Base-by-base conservation (phyloP, 1,140 invertebrate species). In the Zaprionus ornatus region DNA sequence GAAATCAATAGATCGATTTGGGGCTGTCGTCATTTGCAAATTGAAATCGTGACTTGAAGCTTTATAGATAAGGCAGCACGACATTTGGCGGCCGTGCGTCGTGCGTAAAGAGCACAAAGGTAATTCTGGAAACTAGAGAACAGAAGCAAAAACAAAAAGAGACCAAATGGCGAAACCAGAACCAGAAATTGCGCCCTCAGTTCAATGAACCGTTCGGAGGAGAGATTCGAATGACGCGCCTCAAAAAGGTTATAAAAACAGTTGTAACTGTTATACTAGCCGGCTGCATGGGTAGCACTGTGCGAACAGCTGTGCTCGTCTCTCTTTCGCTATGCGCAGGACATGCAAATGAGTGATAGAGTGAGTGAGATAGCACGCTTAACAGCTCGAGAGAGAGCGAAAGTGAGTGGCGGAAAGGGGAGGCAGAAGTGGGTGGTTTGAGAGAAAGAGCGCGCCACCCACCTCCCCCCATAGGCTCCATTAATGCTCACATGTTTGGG, bases 1-100 rank as follows among this genome's bases (percentile, higher is more conserved):
- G 85, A 82, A 90, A 90, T 90, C 85, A 85, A 90, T 90, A 88
- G 85, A 81, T 88, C 85, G 85, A 88, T 85, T 81, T 72, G 71
- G 74, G 77, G 64, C 85, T 60, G 80, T 66, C 77, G 74, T 66
- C 69, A 71, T 72, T 88, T 79, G 78, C 85, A 90, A 90, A 90
- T 90, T 90, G 82, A 81, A 90, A 90, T 90, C 85, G 85, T 90
- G 85, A 90, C 85, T 90, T 82, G 85, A 68, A 45, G 85, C 85
- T 90, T 77, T 77, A 32, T 32, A 90, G 85, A 90, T 90, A 90
- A 90, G 85, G 54, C 52, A 42, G 35, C 55, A 50, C 55, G 45
- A 45, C 45, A 50, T 21, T 21, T 9, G 29, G 9, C 29, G 10
- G 10, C 21, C 19, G n/a, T 50, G 45, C 12, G 40, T 45, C 13